Conservation (phyloP, 1,140 invertebrate species). For the Scaptomyza pallida region DNA sequence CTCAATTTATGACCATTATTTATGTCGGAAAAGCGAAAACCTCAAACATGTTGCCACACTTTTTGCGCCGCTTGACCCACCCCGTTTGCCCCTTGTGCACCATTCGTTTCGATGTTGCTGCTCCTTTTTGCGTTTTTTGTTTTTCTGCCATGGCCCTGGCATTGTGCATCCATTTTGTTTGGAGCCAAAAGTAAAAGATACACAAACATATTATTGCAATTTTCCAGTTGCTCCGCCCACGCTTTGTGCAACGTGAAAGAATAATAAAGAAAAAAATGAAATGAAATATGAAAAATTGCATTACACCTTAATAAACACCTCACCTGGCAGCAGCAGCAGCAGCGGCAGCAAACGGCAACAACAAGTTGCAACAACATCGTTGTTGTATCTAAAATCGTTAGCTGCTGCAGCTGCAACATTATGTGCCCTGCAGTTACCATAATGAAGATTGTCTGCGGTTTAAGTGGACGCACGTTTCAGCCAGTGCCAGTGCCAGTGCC, state of each 20-base stretch:
- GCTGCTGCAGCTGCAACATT: slow-evolving; percentile 32
- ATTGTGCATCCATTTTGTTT: slow-evolving; percentile 79
- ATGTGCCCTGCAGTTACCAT: slow-evolving; percentile 72
- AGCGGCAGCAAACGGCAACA: not conserved
- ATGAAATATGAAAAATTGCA: slow-evolving; percentile 81
- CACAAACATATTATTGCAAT: slow-evolving; percentile 81
- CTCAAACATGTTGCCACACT: slow-evolving; percentile 82
- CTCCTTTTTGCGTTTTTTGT: slow-evolving; percentile 8
- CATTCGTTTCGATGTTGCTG: slow-evolving; percentile 3
- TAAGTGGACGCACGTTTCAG: slow-evolving; percentile 79
- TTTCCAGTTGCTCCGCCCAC: slow-evolving; percentile 81
- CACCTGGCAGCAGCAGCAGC: slow-evolving; percentile 53
- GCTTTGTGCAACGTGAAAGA: slow-evolving; percentile 29
- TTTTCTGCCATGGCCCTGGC: slow-evolving; percentile 49
- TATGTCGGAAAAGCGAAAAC: slow-evolving; percentile 83
- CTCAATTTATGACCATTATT: slow-evolving; percentile 84
- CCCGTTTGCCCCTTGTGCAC: not conserved
- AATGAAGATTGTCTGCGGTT: slow-evolving; percentile 81
- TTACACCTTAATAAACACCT: slow-evolving; percentile 83
- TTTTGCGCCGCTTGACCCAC: slow-evolving; percentile 41
- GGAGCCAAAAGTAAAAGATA: slow-evolving; percentile 57
- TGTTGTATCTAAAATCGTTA: slow-evolving; percentile 22
- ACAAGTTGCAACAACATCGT: slow-evolving; percentile 6
- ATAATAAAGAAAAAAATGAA: slow-evolving; percentile 39
- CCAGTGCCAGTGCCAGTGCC: too few relatives aligned